phyloP scores from a whole-genome alignment of 2,113 vertebrate species.

The Pontoporia blainvillei region DNA sequence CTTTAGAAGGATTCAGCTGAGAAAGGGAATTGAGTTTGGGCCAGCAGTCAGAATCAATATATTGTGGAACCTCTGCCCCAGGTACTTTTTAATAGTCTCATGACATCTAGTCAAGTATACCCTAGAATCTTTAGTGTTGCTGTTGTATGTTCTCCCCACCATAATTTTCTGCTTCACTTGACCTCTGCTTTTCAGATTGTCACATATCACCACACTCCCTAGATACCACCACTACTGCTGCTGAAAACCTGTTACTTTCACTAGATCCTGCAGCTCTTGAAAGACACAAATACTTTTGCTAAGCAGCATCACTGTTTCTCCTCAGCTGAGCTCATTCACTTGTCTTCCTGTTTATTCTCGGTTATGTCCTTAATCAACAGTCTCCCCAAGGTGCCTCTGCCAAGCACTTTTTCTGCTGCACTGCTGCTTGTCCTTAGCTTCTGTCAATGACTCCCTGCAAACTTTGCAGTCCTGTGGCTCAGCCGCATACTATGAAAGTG shows the following conservation, averaged over 20 bases:
- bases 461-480: not conserved
- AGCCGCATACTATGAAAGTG: not conserved
- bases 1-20: not conserved
- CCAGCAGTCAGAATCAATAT: not conserved
- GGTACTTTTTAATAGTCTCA: not conserved
- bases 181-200: not conserved
- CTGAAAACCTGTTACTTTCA: not conserved
- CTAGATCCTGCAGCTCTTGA: not conserved
- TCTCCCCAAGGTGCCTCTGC: not conserved
- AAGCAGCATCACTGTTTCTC: not conserved
- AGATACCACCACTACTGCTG: no score
- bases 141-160: not conserved
- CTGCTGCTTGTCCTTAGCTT: not conserved
- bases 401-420: not conserved
- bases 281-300: not conserved
- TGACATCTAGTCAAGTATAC: not conserved
- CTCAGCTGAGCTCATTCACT: not conserved
- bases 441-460: not conserved
- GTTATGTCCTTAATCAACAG: not conserved
- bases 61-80: not conserved
- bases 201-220: not conserved
- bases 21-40: not conserved
- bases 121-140: not conserved
- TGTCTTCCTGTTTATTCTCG: not conserved
- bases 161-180: not conserved